Percentiles rank a stretch among this genome's conserved stretches.
These are phyloP conservation scores for Microdon myrmicae DNA, from an alignment of 2,888 invertebrate genomes.

Conservation along the genomic window DNA sequence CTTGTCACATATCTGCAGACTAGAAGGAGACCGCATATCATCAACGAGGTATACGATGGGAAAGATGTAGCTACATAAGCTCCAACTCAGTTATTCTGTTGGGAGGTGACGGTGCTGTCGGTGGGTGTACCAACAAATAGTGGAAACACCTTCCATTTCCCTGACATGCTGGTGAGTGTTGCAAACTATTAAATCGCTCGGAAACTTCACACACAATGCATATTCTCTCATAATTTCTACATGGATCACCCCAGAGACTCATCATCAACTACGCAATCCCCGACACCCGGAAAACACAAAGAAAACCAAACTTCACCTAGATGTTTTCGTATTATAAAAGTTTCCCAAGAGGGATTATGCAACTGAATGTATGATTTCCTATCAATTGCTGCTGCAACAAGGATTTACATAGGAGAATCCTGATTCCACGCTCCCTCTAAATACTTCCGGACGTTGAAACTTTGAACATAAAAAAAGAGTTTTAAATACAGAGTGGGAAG, in stretches of 20 bases:
- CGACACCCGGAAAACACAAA: neutral
- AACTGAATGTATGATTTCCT: constrained; percentile 5
- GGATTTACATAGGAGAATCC: constrained; percentile 1
- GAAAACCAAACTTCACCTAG: too few species aligned
- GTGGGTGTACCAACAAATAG: too few species aligned
- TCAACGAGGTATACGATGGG: constrained; percentile 16
- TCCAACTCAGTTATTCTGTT: too few species aligned
- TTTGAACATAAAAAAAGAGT: too few species aligned
- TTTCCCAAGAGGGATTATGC: constrained; percentile 2
- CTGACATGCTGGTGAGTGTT: neutral
- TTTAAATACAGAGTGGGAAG: too few species aligned
- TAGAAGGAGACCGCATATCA: constrained; percentile 38
- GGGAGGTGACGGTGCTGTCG: too few species aligned
- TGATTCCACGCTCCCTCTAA: constrained; percentile 4
- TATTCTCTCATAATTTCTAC: constrained; percentile 34
- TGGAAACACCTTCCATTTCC: too few species aligned
- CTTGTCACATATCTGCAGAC: constrained; percentile 14
- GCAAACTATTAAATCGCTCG: constrained; percentile 38
- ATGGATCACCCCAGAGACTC: constrained; percentile 15
- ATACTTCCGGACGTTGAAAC: constrained; percentile 8
- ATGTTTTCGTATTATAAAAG: neutral
- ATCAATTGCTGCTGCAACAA: constrained; percentile 1
- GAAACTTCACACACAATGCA: constrained; percentile 35
- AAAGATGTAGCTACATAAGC: neutral
- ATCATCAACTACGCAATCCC: constrained; percentile 7